Conservation (phyloP, 2,113 vertebrate genomes). For the Chaetorhynchus papuensis region DNA sequence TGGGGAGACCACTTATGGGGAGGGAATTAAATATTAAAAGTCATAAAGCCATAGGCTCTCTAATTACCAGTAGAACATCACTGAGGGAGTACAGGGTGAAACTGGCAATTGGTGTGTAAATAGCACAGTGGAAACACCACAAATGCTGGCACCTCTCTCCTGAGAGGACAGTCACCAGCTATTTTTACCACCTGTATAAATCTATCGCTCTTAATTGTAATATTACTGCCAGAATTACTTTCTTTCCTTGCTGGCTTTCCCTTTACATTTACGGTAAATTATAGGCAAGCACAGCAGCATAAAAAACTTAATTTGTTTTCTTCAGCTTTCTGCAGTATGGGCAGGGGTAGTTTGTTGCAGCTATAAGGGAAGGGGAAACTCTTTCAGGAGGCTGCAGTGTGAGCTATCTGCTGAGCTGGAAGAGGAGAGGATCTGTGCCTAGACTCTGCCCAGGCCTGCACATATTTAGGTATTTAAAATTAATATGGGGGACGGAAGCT, state of each 20-base stretch:
- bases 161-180: neutral
- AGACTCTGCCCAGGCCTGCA: neutral
- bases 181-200: neutral
- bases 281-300: neutral
- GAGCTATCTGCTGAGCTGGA: neutral
- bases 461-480: neutral
- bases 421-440: neutral
- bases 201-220: neutral
- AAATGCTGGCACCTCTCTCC: neutral
- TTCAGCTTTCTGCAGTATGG: neutral
- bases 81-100: neutral
- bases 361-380: neutral
- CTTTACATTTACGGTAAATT: neutral
- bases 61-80: neutral
- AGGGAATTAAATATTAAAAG: neutral
- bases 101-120: neutral
- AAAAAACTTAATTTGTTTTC: neutral
- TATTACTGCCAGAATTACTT: neutral
- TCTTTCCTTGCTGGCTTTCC: neutral
- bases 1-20: neutral
- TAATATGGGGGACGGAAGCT: neutral
- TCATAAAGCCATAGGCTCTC: neutral
- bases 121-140: neutral
- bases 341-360: neutral
- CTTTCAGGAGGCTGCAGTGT: neutral